Conservation (phyloP, 2,113 vertebrate genomes). For the Centropristis striata region DNA sequence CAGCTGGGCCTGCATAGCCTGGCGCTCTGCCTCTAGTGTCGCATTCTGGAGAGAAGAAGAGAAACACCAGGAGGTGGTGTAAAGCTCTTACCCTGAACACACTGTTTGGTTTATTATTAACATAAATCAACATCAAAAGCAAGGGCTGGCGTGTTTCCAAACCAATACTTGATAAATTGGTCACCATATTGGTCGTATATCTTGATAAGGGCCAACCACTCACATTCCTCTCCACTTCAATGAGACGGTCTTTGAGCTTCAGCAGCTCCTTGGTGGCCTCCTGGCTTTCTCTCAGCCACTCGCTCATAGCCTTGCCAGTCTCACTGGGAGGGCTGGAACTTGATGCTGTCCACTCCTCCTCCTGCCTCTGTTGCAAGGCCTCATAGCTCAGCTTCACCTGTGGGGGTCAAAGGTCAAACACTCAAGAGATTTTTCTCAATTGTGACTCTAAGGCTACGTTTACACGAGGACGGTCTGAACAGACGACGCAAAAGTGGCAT, state of each 20-base stretch:
- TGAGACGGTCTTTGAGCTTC: slow-evolving; percentile 95
- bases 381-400: slow-evolving; percentile 98
- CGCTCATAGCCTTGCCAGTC: slow-evolving; percentile 85
- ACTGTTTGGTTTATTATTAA: background rate
- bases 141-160: background rate
- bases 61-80: background rate
- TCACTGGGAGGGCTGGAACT: slow-evolving; percentile 84
- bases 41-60: slow-evolving; percentile 88
- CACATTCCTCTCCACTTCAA: slow-evolving; percentile 91
- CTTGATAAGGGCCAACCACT: background rate
- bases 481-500: too few relatives aligned
- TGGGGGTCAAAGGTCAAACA: background rate
- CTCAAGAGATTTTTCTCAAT: background rate
- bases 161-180: background rate
- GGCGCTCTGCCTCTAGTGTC: slow-evolving; percentile 96
- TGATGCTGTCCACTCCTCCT: slow-evolving; percentile 89
- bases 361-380: slow-evolving; percentile 94
- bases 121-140: background rate
- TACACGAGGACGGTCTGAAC: too few relatives aligned
- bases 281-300: slow-evolving; percentile 95
- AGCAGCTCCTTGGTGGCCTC: slow-evolving; percentile 95
- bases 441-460: too few relatives aligned
- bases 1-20: slow-evolving; percentile 92
- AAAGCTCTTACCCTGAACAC: background rate
- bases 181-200: background rate